These are phyloP conservation scores for Prunella fulvescens DNA, from an alignment of 2,113 vertebrate genomes.

Conservation along the genomic window DNA sequence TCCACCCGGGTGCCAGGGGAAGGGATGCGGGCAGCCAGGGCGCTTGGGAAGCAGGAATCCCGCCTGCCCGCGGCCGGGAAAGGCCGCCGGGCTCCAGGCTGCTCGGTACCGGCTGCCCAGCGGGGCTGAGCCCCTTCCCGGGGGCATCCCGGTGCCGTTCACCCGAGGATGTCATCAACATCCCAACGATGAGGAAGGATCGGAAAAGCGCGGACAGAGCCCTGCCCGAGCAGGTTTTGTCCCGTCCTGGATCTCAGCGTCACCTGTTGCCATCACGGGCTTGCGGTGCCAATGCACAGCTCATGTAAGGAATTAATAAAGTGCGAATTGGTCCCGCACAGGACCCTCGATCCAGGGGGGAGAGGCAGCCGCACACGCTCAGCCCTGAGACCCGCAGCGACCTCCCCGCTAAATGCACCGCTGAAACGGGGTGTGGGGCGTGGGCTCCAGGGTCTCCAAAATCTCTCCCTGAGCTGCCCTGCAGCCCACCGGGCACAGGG, in stretches of 20 bases:
- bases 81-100: neutral
- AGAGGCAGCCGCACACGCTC: neutral
- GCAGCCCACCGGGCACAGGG: neutral
- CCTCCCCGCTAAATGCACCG: neutral
- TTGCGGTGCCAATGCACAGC: neutral
- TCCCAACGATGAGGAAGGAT: neutral
- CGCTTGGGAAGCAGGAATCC: neutral
- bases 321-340: neutral
- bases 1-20: neutral
- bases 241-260: neutral
- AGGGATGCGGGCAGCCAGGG: neutral
- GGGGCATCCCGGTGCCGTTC: neutral
- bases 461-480: neutral
- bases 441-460: neutral
- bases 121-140: neutral
- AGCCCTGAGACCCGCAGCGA: neutral
- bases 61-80: neutral
- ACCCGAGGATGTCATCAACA: neutral
- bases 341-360: fast-evolving
- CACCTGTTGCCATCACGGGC: conserved; percentile 1
- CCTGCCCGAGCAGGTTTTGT: neutral
- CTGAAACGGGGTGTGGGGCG: fast-evolving
- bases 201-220: neutral
- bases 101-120: neutral
- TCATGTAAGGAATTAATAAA: neutral